Base-by-base conservation (phyloP, 1,140 invertebrate genomes). In the Pogonognathellus flavescens region DNA sequence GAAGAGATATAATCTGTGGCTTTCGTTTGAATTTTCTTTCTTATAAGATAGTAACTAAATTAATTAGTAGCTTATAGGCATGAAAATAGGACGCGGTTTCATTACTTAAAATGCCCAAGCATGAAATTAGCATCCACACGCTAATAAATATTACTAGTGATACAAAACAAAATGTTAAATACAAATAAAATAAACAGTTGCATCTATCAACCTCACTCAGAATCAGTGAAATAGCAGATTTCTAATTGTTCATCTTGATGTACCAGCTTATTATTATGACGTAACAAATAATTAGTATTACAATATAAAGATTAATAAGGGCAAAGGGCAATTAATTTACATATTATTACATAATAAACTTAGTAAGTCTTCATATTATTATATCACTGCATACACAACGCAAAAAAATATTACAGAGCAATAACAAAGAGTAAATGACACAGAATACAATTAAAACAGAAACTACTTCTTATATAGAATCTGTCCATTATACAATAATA, bases 351-450 rank as follows among this genome's bases (percentile, higher is more conserved):
- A n/a, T 66, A 66, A 66, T 31, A 25, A 66, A 66, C 20, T 66
- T 25, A 41, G 1, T 41, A 66, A 66, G 62, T 66, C 62, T 66
- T 66, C 62, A 25, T 25, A 66, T 66, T 66, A 14, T 25, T 66
- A 66, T 66, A 66, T 66, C 62, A 66, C 62, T 20, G 62, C 62
- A 66, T 66, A 66, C 62, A 66, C 62, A 66, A 66, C 62, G 22
- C 62, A 66, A 66, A 66, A 62, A 66, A 66, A 25, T 66, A 66
- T 31, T 25, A 66, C 14, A 66, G 8, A 25, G 25, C 9, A 25
- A 3, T 66, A 66, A 13, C 62, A 25, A 41, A 41, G 31, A 41
- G 31, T 41, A 41, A 41, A 41, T 41, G 31, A 41, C 31, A 41
- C 31, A 41, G 31, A 41, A 41, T 41, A 41, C 31, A 41, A 41